phyloP scores from a whole-genome alignment of 2,888 invertebrate species.

The Branchinecta sandiegonensis region DNA sequence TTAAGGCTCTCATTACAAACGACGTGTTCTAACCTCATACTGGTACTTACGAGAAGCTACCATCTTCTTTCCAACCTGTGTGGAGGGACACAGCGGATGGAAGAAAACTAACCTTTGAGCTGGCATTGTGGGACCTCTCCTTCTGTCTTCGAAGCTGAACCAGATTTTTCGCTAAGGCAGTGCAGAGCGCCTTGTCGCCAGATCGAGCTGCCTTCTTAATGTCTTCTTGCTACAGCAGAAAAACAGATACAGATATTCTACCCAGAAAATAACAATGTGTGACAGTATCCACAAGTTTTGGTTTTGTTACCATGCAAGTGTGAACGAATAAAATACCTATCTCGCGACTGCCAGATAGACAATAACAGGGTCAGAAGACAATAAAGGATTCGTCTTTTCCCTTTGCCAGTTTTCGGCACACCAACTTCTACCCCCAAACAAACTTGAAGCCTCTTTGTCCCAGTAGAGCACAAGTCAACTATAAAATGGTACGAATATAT shows the following conservation, averaged over 20 bases:
- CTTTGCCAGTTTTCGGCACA: no score
- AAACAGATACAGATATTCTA: slow-evolving; percentile 21
- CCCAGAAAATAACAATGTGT: slow-evolving; percentile 15
- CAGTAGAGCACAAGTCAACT: no score
- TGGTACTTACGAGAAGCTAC: no score
- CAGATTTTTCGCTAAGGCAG: slow-evolving; percentile 72
- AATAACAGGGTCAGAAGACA: no score
- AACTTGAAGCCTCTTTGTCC: no score
- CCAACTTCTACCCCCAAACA: no score
- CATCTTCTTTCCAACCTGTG: no score
- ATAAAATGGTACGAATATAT: no score
- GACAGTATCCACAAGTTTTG: not conserved
- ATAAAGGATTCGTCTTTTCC: no score
- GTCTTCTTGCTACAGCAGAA: slow-evolving; percentile 52
- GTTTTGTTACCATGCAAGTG: not conserved
- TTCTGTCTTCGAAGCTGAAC: slow-evolving; percentile 76
- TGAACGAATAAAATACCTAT: not conserved
- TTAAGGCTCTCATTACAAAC: no score
- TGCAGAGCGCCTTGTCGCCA: slow-evolving; percentile 69
- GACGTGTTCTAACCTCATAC: no score
- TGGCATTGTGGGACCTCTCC: slow-evolving; percentile 60
- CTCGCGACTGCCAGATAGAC: no score
- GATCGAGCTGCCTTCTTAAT: slow-evolving; percentile 76
- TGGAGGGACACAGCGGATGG: not conserved
- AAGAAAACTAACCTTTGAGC: slow-evolving; percentile 48